Evolutionary conservation across 2,113 vertebrate species (phyloP), one percentile per base, ranked within the genome.

Genomic region (Anolis sagrei): DNA sequence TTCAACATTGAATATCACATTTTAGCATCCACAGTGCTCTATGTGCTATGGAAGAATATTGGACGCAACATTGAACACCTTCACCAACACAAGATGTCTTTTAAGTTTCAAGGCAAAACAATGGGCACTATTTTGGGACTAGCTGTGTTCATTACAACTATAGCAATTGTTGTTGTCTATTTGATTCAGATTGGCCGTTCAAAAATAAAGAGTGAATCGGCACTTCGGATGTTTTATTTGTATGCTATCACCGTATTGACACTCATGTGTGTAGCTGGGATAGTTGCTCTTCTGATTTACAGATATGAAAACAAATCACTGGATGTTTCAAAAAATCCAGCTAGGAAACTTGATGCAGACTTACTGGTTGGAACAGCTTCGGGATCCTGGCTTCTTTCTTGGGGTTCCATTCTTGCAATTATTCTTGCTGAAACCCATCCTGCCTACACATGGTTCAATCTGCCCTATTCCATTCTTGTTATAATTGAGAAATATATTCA

Each of bases 1-100:
- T 99, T 99, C 95, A 99, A 98, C 91, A 98, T 98, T 1, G 98
- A 99, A 90, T 99, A 99, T 89, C 99, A 99, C 95, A 98, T 99
- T 92, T 97, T 99, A 83, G 98, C 98, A 77, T 99, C 99, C 1
- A 99, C 96, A 0, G 97, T 98, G 97, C 96, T 99, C 74, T 99
- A 99, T 0, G 97, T 99, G 83, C 96, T 99, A 90, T 99, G 99
- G 99, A 99, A 99, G 90, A 99, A 99, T 91, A 97, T 99, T 0
- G 99, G 99, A 0, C 98, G 98, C 85, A 95, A 94, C 51, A 94
- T 98, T 0, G 97, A 98, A 76, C 85, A 95, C 32, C 96, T 95
- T 0, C 95, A 92, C 48, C 96, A 95, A 44, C 95, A 36, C 21
- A 97, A 97, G 92, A 93, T 93, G 69, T 91, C 54, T 2, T 95